Evolutionary conservation across 2,113 vertebrate genomes (phyloP).

Genomic region (Proteles cristata): DNA sequence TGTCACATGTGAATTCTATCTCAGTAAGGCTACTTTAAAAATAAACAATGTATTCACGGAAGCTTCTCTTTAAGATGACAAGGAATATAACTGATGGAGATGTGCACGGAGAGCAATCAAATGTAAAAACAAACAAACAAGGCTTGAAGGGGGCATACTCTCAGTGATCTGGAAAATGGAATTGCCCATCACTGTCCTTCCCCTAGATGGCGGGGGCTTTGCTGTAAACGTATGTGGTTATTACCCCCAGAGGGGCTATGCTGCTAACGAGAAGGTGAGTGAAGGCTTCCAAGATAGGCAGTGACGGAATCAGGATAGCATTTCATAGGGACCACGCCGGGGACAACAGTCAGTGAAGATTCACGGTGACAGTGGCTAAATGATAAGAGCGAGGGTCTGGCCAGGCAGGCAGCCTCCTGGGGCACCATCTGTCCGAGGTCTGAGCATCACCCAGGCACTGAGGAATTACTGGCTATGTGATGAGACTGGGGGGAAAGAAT

Average conservation of each 20-base stretch:
- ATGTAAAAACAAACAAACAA: neutral
- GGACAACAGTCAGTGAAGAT: neutral
- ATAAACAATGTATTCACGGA: neutral
- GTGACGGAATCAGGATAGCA: neutral
- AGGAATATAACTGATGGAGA: neutral
- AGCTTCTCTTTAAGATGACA: neutral
- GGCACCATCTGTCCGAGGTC: neutral
- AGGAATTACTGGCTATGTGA: neutral
- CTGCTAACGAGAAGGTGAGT: neutral
- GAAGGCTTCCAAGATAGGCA: neutral
- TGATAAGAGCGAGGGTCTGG: neutral
- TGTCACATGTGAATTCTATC: neutral
- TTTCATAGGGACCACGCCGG: neutral
- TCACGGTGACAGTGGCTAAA: neutral
- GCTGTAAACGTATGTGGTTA: neutral
- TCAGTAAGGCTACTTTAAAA: neutral
- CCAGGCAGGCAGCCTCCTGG: neutral
- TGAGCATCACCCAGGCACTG: no score
- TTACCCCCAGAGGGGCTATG: neutral
- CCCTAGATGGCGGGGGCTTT: neutral
- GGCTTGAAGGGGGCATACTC: neutral
- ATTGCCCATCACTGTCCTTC: neutral
- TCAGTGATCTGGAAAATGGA: neutral
- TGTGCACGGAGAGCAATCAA: neutral
- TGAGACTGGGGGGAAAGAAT: neutral